Evolutionary conservation across 2,888 invertebrate species (phyloP).

Genomic region (Chrysolina haemoptera): DNA sequence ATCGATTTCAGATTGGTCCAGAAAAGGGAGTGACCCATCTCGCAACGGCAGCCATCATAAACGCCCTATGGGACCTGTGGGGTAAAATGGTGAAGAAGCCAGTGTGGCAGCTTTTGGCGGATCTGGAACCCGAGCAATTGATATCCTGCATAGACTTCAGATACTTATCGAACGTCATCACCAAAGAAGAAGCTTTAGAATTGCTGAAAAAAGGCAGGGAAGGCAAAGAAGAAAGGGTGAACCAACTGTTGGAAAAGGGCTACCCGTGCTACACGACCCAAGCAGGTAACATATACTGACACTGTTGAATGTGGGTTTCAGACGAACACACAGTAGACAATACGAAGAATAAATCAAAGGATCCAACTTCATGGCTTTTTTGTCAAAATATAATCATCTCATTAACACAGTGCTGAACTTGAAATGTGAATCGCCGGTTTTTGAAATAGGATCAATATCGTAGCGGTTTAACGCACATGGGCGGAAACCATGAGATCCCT

Average conservation of each 20-base stretch:
- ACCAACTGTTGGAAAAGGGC: slow-evolving; percentile 76
- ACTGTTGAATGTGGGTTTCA: not conserved
- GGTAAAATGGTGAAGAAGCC: slow-evolving; percentile 88
- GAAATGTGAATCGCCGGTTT: too few species aligned
- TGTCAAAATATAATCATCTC: too few species aligned
- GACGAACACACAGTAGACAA: too few species aligned
- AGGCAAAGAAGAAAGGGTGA: slow-evolving; percentile 77
- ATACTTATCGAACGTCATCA: slow-evolving; percentile 86
- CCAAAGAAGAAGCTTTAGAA: slow-evolving; percentile 84
- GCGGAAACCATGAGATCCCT: too few species aligned
- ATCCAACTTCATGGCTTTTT: too few species aligned
- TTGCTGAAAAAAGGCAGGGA: slow-evolving; percentile 75
- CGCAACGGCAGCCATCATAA: slow-evolving; percentile 90
- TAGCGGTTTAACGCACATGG: too few species aligned
- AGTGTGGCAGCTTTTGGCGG: slow-evolving; percentile 87
- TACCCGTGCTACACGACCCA: slow-evolving; percentile 93
- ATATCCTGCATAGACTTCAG: slow-evolving; percentile 92
- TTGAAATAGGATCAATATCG: too few species aligned
- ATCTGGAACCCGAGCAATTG: slow-evolving; percentile 87
- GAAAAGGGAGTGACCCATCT: slow-evolving; percentile 93
- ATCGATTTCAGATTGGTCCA: slow-evolving; percentile 81
- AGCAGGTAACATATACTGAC: slow-evolving; percentile 73
- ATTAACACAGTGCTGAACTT: too few species aligned
- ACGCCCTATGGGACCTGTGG: slow-evolving; percentile 95
- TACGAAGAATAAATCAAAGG: too few species aligned